A percentile compares a stretch with the other conserved stretches of the same genome.
Conservation (phyloP, 2,113 vertebrate genomes). For the Sinocyclocheilus maitianheensis region DNA sequence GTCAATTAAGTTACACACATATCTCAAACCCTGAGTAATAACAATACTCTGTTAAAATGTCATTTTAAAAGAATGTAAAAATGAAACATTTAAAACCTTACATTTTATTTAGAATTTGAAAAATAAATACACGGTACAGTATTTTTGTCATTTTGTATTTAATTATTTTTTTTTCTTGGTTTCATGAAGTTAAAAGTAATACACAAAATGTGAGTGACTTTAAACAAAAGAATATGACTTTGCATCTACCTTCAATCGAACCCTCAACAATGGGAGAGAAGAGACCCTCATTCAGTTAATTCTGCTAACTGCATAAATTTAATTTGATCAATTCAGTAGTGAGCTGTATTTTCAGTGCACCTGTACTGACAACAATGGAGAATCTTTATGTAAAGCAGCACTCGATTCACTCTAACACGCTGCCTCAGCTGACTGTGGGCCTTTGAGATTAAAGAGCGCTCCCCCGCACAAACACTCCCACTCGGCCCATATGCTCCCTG, state of each 20-base stretch:
- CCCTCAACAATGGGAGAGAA: neutral
- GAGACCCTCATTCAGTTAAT: neutral
- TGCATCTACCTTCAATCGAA: neutral
- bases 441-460: slow-evolving; percentile 42
- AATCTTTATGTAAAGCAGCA: slow-evolving; percentile 4
- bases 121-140: too few species aligned
- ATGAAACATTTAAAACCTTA: neutral
- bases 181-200: neutral
- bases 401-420: slow-evolving; percentile 12
- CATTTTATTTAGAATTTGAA: too few species aligned
- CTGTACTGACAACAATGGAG: slow-evolving; percentile 20
- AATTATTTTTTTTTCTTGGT: too few species aligned
- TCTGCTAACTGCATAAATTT: neutral
- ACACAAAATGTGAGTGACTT: neutral
- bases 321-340: slow-evolving; percentile 29
- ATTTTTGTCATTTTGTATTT: too few species aligned
- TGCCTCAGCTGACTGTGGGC: neutral
- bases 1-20: neutral
- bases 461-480: slow-evolving; percentile 38
- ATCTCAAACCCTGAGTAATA: neutral
- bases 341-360: slow-evolving; percentile 2
- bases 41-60: neutral
- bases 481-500: slow-evolving; percentile 25
- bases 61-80: neutral
- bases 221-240: neutral